Conservation (phyloP, 2,113 vertebrate species). For the Triplophysa tibetana region DNA sequence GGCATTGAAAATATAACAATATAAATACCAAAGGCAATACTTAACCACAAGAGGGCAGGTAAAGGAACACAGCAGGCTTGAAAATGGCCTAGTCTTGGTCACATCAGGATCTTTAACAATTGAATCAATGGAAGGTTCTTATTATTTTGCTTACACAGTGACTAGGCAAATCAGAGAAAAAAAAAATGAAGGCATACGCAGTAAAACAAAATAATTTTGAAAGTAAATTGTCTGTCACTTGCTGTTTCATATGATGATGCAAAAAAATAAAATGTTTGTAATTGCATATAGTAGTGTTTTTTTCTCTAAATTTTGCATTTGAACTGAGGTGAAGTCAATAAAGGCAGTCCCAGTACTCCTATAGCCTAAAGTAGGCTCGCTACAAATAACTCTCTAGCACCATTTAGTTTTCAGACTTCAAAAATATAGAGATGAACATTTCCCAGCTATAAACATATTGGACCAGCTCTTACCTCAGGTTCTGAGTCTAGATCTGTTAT, state of each 20-base stretch:
- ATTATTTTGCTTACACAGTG: constrained; percentile 24
- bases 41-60: constrained; percentile 15
- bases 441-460: no score
- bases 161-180: constrained; percentile 2
- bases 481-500: not conserved
- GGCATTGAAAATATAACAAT: constrained; percentile 3
- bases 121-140: not conserved
- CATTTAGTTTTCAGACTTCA: no score
- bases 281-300: not conserved
- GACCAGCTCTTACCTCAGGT: no score
- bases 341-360: not conserved
- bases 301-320: constrained; percentile 8
- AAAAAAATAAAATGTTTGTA: not conserved
- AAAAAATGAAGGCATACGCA: not conserved
- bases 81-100: not conserved
- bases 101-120: not conserved
- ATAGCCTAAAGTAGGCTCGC: no score
- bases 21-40: constrained; percentile 20
- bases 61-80: constrained; percentile 14
- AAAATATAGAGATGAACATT: no score
- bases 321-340: constrained; percentile 4
- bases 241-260: not conserved
- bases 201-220: not conserved
- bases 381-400: no score
- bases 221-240: not conserved